These are phyloP conservation scores for Trichoplax adhaerens DNA, from an alignment of 37 sponge, comb jelly and placozoan genomes.

Conservation along the genomic window DNA sequence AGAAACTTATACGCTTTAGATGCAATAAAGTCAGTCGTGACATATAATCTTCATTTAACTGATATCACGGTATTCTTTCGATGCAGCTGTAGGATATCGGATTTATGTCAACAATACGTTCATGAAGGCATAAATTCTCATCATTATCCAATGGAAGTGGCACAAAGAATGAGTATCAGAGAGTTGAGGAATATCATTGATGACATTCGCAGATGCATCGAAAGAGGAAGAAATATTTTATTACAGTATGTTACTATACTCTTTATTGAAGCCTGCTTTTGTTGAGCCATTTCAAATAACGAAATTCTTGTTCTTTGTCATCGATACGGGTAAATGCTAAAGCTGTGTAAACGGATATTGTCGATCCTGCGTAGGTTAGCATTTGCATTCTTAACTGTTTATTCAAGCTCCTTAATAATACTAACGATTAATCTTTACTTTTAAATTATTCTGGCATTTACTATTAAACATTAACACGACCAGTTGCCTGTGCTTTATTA, in stretches of 20 bases:
- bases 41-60: neutral
- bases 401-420: too few relatives aligned
- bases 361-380: conserved; percentile 41
- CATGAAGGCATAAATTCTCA: conserved; percentile 27
- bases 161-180: neutral
- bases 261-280: too few relatives aligned
- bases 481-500: conserved; percentile 26
- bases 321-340: neutral
- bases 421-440: too few relatives aligned
- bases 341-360: conserved; percentile 65
- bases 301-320: too few relatives aligned
- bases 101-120: conserved; percentile 27
- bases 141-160: conserved; percentile 12
- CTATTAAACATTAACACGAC: too few relatives aligned
- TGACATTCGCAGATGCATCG: too few relatives aligned
- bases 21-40: neutral
- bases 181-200: neutral
- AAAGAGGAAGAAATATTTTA: too few relatives aligned
- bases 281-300: too few relatives aligned
- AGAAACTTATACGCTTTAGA: too few relatives aligned
- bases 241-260: too few relatives aligned
- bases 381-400: neutral
- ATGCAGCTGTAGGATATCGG: conserved; percentile 29
- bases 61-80: too few relatives aligned
- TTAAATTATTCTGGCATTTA: too few relatives aligned